Conservation (phyloP, 2,888 invertebrate species). For the Sclerodermus sp. region DNA sequence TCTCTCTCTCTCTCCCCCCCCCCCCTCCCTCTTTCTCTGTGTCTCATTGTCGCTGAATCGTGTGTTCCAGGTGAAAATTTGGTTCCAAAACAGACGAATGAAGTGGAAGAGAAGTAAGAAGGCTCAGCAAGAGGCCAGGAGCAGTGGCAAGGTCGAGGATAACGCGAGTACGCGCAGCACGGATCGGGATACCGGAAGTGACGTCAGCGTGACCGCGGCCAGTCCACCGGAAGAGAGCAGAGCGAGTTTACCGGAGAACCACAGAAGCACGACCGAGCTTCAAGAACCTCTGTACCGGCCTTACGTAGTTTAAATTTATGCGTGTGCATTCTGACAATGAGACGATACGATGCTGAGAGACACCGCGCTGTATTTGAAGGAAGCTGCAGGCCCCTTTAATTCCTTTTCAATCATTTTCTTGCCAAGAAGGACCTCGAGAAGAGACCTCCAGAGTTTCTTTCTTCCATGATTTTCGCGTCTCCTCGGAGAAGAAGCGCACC, state of each 20-base stretch:
- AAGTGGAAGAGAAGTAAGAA: constrained; percentile 99
- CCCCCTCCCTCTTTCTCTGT: no score
- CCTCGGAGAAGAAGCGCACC: no score
- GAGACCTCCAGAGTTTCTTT: no score
- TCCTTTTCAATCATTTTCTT: no score
- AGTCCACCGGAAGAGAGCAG: constrained; percentile 39
- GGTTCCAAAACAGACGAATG: constrained; percentile 99
- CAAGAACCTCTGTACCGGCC: constrained; percentile 56
- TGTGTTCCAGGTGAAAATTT: constrained; percentile 84
- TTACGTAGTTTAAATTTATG: constrained; percentile 48
- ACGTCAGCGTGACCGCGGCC: constrained; percentile 28
- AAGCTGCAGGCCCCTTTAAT: no score
- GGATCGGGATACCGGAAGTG: constrained; percentile 32
- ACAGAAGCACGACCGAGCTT: constrained; percentile 43
- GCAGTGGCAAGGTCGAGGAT: constrained; percentile 61
- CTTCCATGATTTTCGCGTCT: no score
- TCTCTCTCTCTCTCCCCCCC: no score
- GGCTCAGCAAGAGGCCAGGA: constrained; percentile 79
- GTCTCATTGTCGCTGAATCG: no score
- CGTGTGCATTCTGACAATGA: background rate
- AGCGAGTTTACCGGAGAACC: constrained; percentile 41
- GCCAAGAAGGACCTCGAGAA: no score
- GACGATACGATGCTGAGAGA: background rate
- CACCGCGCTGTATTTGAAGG: no score
- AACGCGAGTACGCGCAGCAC: constrained; percentile 30